Evolutionary conservation across 2,113 vertebrate genomes (phyloP).

Genomic region (Rattus rattus): DNA sequence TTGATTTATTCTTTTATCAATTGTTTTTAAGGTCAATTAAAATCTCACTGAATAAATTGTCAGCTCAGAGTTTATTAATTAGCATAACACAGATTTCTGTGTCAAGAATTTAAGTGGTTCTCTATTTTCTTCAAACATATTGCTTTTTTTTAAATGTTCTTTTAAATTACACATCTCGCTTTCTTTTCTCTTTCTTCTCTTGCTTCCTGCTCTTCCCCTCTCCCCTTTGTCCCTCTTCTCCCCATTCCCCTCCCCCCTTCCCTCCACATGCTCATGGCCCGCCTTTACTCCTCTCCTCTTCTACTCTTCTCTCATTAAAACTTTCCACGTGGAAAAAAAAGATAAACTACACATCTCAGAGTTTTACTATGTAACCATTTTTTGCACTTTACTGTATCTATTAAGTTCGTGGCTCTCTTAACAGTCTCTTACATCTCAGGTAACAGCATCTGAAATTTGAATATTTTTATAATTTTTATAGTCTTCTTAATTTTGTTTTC

Average conservation of each 20-base stretch:
- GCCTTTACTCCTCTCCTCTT: too few species aligned
- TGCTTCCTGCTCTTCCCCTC: too few species aligned
- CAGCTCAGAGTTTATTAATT: neutral
- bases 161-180: neutral
- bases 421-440: neutral
- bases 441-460: neutral
- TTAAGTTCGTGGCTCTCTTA: neutral
- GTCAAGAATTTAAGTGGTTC: neutral
- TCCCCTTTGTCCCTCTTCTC: too few species aligned
- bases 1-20: neutral
- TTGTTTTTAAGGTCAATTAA: neutral
- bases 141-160: neutral
- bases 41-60: neutral
- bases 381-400: neutral
- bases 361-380: neutral
- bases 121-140: neutral
- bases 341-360: neutral
- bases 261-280: too few species aligned
- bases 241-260: too few species aligned
- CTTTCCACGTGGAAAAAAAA: too few species aligned
- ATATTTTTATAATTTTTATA: neutral
- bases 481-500: neutral
- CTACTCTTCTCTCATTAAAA: too few species aligned
- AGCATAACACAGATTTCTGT: neutral
- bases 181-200: too few species aligned